Evolutionary conservation across 2,113 vertebrate genomes (phyloP), one percentile per base, ranked within the genome.

Genomic region (Calyptomena viridis): DNA sequence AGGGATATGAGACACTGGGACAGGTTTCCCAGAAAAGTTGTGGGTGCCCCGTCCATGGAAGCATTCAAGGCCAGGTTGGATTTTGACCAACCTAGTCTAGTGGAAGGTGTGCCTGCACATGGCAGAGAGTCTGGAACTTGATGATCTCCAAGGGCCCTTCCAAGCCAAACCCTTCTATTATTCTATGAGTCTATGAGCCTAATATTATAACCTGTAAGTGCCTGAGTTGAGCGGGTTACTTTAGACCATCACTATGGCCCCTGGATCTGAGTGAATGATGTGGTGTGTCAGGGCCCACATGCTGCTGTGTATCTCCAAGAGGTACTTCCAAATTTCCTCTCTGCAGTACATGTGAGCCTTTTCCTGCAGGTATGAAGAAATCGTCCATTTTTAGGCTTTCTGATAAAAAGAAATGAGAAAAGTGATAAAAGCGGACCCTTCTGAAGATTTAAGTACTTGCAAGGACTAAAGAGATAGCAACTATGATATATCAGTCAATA

Each of bases 221-320:
- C 25, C 14, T 44, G 50, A 69, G 27, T 9, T 47, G 47, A 56
- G 82, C 75, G 25, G 46, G 17, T 73, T 63, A 16, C 44, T 92
- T 50, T 21, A 82, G 71, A 40, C 12, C 25, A 35, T 17, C 4
- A 2, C 17, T 8, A 22, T 76, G 52, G 11, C 6, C 13, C 31
- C 46, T 15, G 27, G n/a, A 23, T 19, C 24, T 55, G n/a, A 37
- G 21, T 24, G 55, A 73, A 58, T 0, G 4, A 37, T 33, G 31
- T n/a, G 24, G 11, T 44, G 28, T 33, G 22, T 62, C 63, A 72
- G 35, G 58, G 27, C 14, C 20, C 27, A 35, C 22, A 31, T 0
- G 2, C 0, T 1, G 44, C 5, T 67, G 18, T 44, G 7, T 24
- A 18, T 39, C n/a, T 86, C 35, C 9, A 1, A 55, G 20, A 64